phyloP scores from a whole-genome alignment of 2,888 invertebrate species.

The Ditula angustiorana region DNA sequence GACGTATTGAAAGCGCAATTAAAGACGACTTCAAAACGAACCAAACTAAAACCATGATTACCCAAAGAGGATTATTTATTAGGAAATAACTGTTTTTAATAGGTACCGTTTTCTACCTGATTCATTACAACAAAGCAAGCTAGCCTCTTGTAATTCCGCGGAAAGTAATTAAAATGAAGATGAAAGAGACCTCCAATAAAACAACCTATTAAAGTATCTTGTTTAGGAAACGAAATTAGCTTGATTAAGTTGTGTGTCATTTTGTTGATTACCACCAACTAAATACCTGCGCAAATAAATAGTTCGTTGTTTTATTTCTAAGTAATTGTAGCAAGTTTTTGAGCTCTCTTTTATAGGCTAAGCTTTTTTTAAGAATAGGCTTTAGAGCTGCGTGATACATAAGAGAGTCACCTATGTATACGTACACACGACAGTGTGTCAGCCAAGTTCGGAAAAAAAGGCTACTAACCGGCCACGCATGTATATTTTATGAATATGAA shows the following conservation, averaged over 20 bases:
- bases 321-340: too few species aligned
- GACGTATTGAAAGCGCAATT: too few species aligned
- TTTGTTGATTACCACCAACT: constrained; percentile 11
- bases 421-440: too few species aligned
- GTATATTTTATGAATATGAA: too few species aligned
- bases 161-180: constrained; percentile 24
- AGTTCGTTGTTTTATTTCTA: too few species aligned
- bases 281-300: not conserved
- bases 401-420: too few species aligned
- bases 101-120: not conserved
- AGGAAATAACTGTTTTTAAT: constrained; percentile 16
- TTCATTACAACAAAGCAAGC: not conserved
- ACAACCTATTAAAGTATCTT: constrained; percentile 4
- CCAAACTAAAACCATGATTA: not conserved
- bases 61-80: not conserved
- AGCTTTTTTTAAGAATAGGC: too few species aligned
- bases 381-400: too few species aligned
- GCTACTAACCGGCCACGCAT: too few species aligned
- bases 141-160: constrained; percentile 9
- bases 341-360: too few species aligned
- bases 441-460: too few species aligned
- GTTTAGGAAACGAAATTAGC: constrained; percentile 14
- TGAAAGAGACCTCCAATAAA: constrained; percentile 16
- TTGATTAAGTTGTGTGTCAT: constrained; percentile 14
- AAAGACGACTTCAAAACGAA: not conserved